Conservation (phyloP, 2,113 vertebrate species). For the Callospermophilus lateralis region DNA sequence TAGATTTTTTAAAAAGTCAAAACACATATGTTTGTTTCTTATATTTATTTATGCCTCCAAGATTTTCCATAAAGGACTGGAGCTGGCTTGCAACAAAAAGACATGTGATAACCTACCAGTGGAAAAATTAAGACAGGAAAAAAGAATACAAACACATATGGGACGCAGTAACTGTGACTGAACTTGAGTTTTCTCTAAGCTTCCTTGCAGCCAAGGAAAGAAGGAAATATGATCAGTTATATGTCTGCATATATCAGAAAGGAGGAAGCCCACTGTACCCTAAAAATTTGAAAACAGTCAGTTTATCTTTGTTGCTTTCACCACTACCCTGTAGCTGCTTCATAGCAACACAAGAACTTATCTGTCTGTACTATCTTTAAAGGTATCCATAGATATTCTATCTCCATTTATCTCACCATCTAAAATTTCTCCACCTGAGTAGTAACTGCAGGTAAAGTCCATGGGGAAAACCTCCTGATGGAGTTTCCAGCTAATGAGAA, state of each 20-base stretch:
- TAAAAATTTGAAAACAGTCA: neutral
- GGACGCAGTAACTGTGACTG: neutral
- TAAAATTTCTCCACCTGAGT: neutral
- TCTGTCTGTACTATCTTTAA: neutral
- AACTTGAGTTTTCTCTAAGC: neutral
- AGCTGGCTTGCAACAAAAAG: constrained; percentile 1
- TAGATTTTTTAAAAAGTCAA: neutral
- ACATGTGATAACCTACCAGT: neutral
- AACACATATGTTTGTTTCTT: neutral
- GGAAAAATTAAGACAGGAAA: neutral
- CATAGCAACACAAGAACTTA: neutral
- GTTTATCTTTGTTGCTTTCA: neutral
- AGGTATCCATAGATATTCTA: neutral
- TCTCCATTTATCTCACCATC: neutral
- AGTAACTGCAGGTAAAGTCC: neutral
- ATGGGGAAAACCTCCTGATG: neutral
- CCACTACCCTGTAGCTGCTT: neutral
- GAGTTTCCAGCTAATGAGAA: neutral
- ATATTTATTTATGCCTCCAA: neutral
- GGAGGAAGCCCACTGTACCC: neutral
- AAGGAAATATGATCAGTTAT: neutral
- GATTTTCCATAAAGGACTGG: constrained; percentile 31
- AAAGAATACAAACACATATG: neutral
- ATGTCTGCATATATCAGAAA: neutral
- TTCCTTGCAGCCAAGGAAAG: neutral